phyloP scores from a whole-genome alignment of 2,797 vertebrate genomes.

The Remorina albescens region DNA sequence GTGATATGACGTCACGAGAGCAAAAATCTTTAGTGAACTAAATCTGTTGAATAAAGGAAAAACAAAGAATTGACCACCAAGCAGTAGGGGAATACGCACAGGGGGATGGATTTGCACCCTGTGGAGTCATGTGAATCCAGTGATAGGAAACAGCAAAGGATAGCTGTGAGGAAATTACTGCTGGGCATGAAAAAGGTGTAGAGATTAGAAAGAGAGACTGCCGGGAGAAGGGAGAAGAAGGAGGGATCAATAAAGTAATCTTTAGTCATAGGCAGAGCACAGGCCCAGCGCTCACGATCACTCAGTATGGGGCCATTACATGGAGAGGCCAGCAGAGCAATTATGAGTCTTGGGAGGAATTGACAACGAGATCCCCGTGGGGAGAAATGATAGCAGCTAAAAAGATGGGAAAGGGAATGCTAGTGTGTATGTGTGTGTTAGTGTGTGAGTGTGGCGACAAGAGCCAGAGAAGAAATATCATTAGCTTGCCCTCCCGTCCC shows the following conservation, averaged over 20 bases:
- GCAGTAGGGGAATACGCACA: slow-evolving; percentile 35
- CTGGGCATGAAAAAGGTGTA: slow-evolving; percentile 45
- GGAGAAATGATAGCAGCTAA: slow-evolving; percentile 63
- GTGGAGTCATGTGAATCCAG: slow-evolving; percentile 53
- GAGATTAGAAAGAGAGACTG: slow-evolving; percentile 35
- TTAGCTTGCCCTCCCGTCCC: slow-evolving; percentile 45
- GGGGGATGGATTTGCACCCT: slow-evolving; percentile 40
- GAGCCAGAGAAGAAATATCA: slow-evolving; percentile 48
- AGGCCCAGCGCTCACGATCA: slow-evolving; percentile 65
- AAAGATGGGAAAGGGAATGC: slow-evolving; percentile 38
- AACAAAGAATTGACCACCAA: slow-evolving; percentile 26
- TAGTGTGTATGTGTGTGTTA: slow-evolving; percentile 9
- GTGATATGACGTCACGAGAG: slow-evolving; percentile 13
- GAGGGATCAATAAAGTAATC: slow-evolving; percentile 80
- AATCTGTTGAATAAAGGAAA: slow-evolving; percentile 26
- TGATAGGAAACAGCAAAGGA: slow-evolving; percentile 47
- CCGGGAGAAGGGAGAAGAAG: neutral
- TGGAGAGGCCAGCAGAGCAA: slow-evolving; percentile 76
- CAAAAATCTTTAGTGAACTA: neutral
- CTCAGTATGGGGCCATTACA: slow-evolving; percentile 76
- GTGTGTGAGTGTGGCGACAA: slow-evolving; percentile 28
- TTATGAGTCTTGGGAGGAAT: slow-evolving; percentile 79
- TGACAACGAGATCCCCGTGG: slow-evolving; percentile 72
- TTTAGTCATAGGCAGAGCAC: slow-evolving; percentile 73
- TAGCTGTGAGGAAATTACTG: slow-evolving; percentile 60